Evolutionary conservation across 2,113 vertebrate genomes (phyloP).

Genomic region (Cygnus atratus): DNA sequence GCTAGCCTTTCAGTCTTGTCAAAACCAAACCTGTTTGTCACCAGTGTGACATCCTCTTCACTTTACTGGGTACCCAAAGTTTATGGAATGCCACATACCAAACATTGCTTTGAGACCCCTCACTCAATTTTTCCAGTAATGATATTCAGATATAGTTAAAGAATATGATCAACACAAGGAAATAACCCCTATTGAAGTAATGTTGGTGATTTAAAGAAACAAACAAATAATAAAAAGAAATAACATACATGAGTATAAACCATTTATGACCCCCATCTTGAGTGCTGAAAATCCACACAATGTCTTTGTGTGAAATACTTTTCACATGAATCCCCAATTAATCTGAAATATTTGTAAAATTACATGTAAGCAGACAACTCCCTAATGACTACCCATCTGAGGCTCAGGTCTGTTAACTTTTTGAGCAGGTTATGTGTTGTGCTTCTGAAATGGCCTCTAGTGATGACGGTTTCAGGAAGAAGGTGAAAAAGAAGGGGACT

Average conservation of each 20-base stretch:
- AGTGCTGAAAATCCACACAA: background rate
- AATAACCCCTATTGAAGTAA: conserved; percentile 14
- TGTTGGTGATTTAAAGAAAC: background rate
- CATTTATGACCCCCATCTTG: background rate
- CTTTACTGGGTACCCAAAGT: background rate
- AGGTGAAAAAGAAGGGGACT: background rate
- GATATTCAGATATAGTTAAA: conserved; percentile 21
- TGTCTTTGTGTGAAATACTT: conserved; percentile 1
- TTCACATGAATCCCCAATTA: conserved; percentile 9
- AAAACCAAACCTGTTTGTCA: background rate
- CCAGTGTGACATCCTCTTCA: background rate
- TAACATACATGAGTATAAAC: background rate
- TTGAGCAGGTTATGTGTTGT: background rate
- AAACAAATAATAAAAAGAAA: background rate
- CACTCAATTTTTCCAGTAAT: background rate
- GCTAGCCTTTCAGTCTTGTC: background rate
- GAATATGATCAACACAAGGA: background rate
- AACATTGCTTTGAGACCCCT: background rate
- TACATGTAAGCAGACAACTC: background rate
- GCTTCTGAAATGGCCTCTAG: background rate
- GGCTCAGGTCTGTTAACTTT: background rate
- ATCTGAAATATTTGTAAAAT: conserved; percentile 19
- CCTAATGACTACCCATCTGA: background rate
- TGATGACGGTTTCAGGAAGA: background rate
- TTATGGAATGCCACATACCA: background rate